Percentiles rank a stretch among this genome's conserved stretches.
Conservation (phyloP, 1,140 invertebrate species). For the Drosophila pachea region DNA sequence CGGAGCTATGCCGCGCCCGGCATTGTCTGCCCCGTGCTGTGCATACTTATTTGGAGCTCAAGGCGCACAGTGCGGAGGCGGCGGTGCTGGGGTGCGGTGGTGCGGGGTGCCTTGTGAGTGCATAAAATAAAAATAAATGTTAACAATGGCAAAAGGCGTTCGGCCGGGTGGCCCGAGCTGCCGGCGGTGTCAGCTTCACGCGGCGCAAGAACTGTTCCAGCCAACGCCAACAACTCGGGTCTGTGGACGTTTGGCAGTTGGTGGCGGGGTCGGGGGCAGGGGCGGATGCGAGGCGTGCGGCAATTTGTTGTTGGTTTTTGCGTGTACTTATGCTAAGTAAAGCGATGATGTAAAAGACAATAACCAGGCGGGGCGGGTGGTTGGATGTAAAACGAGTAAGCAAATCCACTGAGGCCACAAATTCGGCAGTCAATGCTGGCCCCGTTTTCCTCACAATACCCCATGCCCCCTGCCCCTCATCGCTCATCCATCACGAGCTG, state of each 20-base stretch:
- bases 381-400: constrained; percentile 31
- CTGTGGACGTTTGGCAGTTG: not conserved
- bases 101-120: constrained; percentile 46
- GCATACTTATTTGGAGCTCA: constrained; percentile 76
- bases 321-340: constrained; percentile 76
- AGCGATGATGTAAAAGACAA: constrained; percentile 77
- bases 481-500: not conserved
- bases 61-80: constrained; percentile 37
- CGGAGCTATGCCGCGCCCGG: constrained; percentile 22
- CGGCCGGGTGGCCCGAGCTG: constrained; percentile 47
- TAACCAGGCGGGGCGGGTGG: constrained; percentile 35
- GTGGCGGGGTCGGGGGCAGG: not conserved
- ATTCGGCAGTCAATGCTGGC: constrained; percentile 36
- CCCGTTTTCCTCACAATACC: no score
- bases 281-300: constrained; percentile 7
- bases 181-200: constrained; percentile 62
- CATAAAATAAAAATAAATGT: constrained; percentile 77
- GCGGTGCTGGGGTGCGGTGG: not conserved
- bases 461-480: not conserved
- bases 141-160: constrained; percentile 73
- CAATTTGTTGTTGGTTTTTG: constrained; percentile 67
- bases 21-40: constrained; percentile 61
- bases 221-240: not conserved
- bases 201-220: constrained; percentile 55
- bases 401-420: constrained; percentile 64